Base-by-base conservation (phyloP, 2,113 vertebrate genomes). In the Myodes glareolus region DNA sequence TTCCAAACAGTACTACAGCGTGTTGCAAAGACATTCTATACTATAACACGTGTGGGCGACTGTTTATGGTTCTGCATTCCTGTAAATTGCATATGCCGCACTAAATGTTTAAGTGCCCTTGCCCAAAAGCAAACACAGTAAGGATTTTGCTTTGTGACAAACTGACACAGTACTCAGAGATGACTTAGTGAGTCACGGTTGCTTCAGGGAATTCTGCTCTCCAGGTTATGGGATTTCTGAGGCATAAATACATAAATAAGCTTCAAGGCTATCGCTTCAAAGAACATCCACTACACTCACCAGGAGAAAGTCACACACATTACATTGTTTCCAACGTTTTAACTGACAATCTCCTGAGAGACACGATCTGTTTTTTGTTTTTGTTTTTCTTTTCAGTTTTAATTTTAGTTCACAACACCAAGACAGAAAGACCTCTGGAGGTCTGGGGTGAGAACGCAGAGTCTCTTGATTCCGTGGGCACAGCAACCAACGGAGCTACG, bases 101-200 rank as follows among this genome's bases (percentile, higher is more conserved):
- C 13, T 73, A 77, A 96, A 86, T 73, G n/a, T 67, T 92, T 95
- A 87, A 77, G 23, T 78, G 23, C 76, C 61, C 19, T 91, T 87
- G 47, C 63, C 19, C 52, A 52, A 93, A 95, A 55, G 5, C 42
- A 12, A 93, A 90, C 33, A 7, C 0, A 68, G 36, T 95, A 81
- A 68, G 91, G 47, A 91, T 89, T 86, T 86, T 85, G 25, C 88
- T 93, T 93, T 72, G 73, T 55, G 33, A 89, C 27, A 86, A 86
- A 50, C 33, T 81, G 9, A 80, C 17, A 63, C 33, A 21, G 78
- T 76, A 72, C 3, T 81, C 81, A 76, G 8, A 88, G 76, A 21
- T 81, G 94, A 55, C 45, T 90, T 70, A 88, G 84, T 39, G 84
- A 87, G 63, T 33, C 39, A 84, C 5, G 77, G 45, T 3, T 78